Evolutionary conservation across 2,888 invertebrate species (phyloP).

Genomic region (Metellina segmentata): DNA sequence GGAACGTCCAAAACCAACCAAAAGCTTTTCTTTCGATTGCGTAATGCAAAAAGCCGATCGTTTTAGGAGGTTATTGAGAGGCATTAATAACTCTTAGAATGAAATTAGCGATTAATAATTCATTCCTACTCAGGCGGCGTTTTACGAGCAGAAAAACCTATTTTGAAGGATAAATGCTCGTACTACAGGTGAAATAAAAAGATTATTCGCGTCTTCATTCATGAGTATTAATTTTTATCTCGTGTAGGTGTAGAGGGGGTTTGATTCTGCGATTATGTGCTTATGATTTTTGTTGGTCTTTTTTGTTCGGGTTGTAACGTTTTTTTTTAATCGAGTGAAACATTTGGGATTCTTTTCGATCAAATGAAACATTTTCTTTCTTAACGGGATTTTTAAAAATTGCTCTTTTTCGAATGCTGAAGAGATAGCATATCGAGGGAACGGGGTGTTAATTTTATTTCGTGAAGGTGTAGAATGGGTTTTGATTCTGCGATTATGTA

Average conservation of each 20-base stretch:
- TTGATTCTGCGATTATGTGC: constrained; percentile 31
- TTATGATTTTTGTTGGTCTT: too few species aligned
- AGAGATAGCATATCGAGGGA: too few species aligned
- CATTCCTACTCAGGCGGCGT: constrained; percentile 43
- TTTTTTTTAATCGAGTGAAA: too few species aligned
- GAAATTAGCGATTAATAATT: constrained; percentile 71
- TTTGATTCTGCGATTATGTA: constrained; percentile 53
- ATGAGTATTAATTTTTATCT: constrained; percentile 40
- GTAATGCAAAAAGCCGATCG: constrained; percentile 61
- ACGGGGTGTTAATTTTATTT: too few species aligned
- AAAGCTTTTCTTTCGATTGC: constrained; percentile 54
- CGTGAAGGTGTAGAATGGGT: constrained; percentile 1
- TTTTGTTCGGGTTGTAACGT: too few species aligned
- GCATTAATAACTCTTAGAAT: constrained; percentile 69
- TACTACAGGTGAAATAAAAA: constrained; percentile 44
- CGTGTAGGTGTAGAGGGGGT: constrained; percentile 13
- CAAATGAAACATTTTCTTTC: too few species aligned
- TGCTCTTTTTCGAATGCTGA: too few species aligned
- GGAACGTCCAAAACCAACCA: constrained; percentile 33
- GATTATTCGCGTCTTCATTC: constrained; percentile 41
- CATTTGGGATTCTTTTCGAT: too few species aligned
- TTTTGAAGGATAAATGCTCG: background rate
- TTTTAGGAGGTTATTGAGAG: constrained; percentile 50
- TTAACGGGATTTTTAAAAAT: too few species aligned
- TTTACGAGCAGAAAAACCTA: constrained; percentile 39